Evolutionary conservation across 2,797 vertebrate genomes (phyloP).

Genomic region (Mallotus villosus): DNA sequence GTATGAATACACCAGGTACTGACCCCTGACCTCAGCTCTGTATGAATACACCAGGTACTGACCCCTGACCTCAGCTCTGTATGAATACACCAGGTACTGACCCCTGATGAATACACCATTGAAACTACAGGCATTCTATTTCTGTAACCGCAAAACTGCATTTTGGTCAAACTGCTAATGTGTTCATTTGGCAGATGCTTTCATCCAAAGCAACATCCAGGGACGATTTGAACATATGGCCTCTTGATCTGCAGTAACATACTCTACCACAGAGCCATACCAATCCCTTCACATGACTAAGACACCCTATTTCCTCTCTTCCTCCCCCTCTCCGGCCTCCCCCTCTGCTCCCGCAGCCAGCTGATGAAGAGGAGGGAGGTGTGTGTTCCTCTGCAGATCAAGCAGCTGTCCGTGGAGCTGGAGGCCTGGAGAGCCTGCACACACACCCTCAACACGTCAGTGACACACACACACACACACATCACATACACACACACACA

Average conservation of each 20-base stretch:
- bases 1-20: conserved; percentile 95
- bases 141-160: no score
- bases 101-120: neutral
- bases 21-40: neutral
- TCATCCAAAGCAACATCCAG: no score
- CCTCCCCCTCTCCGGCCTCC: neutral
- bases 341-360: conserved; percentile 76
- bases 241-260: no score
- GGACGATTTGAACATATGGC: no score
- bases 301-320: neutral
- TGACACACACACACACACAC: conserved; percentile 33
- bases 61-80: neutral
- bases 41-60: conserved; percentile 84
- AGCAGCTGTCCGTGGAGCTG: conserved; percentile 88
- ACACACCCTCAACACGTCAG: conserved; percentile 77
- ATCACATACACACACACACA: conserved; percentile 8
- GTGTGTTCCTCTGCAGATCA: conserved; percentile 87
- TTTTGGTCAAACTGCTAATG: no score
- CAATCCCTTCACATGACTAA: no score
- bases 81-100: conserved; percentile 84
- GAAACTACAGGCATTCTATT: no score
- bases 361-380: conserved; percentile 91
- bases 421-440: conserved; percentile 89
- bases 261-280: no score
- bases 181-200: no score